Percentiles rank a stretch among this genome's conserved stretches.
Conservation (phyloP, 2,888 invertebrate genomes). For the Sycophila texana region DNA sequence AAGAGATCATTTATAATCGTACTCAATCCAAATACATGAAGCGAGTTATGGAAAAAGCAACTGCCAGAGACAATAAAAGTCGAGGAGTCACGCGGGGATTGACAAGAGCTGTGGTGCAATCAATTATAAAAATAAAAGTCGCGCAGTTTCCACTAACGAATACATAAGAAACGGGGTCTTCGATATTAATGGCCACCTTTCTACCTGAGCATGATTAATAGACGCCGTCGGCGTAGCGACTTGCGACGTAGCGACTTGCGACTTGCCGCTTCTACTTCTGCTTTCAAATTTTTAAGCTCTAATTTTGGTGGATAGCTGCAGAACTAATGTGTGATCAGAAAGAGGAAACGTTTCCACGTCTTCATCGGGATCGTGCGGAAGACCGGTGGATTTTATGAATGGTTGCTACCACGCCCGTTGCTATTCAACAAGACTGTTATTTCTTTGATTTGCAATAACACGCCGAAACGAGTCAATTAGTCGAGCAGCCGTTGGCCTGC, state of each 20-base stretch:
- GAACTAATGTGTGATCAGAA: no score
- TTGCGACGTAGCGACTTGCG: no score
- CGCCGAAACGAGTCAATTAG: constrained; percentile 42
- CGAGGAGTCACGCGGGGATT: constrained; percentile 59
- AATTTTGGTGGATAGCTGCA: no score
- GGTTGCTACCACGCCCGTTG: constrained; percentile 13
- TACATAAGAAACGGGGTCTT: constrained; percentile 63
- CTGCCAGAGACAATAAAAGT: constrained; percentile 64
- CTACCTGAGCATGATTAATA: constrained; percentile 69
- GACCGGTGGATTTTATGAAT: background rate
- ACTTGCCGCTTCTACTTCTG: no score
- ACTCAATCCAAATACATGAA: background rate
- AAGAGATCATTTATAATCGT: constrained; percentile 16
- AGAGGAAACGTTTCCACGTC: background rate
- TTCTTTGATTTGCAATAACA: background rate
- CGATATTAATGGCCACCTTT: constrained; percentile 67
- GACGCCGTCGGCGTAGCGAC: constrained; percentile 46
- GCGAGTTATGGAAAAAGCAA: background rate
- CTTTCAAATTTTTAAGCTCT: background rate
- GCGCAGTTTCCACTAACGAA: constrained; percentile 48
- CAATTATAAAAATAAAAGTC: constrained; percentile 67
- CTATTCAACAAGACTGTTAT: background rate
- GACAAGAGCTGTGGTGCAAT: constrained; percentile 64
- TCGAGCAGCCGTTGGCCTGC: constrained; percentile 39
- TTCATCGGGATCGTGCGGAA: background rate